These are phyloP conservation scores for Cryptophagus acutangulus DNA, from an alignment of 2,888 invertebrate species.

Conservation along the genomic window DNA sequence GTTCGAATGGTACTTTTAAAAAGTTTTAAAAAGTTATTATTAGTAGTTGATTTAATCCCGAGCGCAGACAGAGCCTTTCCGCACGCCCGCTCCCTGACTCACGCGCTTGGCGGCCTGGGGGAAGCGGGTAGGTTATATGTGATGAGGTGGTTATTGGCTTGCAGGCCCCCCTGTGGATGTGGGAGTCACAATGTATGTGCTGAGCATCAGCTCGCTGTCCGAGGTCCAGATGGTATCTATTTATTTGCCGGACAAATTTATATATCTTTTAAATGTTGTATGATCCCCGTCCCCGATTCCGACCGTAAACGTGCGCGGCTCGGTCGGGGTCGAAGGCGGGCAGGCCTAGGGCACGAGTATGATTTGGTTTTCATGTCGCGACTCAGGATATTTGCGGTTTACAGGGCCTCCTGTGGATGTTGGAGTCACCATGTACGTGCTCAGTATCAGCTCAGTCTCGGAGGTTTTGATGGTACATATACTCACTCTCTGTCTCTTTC, in stretches of 20 bases:
- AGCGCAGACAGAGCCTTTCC: slow-evolving; percentile 26
- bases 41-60: slow-evolving; percentile 9
- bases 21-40: slow-evolving; percentile 2
- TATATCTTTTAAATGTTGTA: slow-evolving; percentile 15
- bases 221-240: slow-evolving; percentile 90
- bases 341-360: slow-evolving; percentile 44
- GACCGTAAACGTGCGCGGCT: slow-evolving; percentile 33
- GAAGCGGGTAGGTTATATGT: slow-evolving; percentile 31
- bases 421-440: slow-evolving; percentile 96
- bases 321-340: slow-evolving; percentile 39
- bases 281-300: slow-evolving; percentile 38
- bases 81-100: slow-evolving; percentile 43
- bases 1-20: slow-evolving; percentile 81
- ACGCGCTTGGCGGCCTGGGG: slow-evolving; percentile 47
- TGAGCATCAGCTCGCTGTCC: slow-evolving; percentile 97
- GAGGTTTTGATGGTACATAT: slow-evolving; percentile 90
- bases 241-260: slow-evolving; percentile 12
- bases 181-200: slow-evolving; percentile 96
- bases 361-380: slow-evolving; percentile 34
- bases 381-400: slow-evolving; percentile 41
- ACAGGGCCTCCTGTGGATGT: slow-evolving; percentile 95
- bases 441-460: slow-evolving; percentile 96
- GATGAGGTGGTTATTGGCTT: slow-evolving; percentile 51
- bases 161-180: slow-evolving; percentile 95
- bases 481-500: slow-evolving; percentile 3